A percentile compares a stretch with the other conserved stretches of the same genome.
phyloP scores from a whole-genome alignment of 92 coral and sea anemone species.

The Virgularia gustaviana region DNA sequence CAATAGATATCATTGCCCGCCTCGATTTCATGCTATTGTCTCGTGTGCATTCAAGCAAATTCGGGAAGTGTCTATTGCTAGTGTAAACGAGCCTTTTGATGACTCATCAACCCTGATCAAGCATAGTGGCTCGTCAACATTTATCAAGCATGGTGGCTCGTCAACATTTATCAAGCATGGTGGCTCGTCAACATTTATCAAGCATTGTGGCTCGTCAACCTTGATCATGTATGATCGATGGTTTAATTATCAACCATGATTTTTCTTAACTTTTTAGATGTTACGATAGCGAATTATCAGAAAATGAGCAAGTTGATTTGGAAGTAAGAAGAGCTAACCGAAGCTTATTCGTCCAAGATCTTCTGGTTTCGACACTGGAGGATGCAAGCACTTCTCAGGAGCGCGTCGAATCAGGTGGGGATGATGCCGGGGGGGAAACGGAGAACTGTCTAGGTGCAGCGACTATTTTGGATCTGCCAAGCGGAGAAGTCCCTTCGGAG shows the following conservation, averaged over 20 bases:
- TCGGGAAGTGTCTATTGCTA: no score
- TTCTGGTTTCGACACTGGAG: slow-evolving; percentile 82
- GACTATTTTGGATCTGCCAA: slow-evolving; percentile 13
- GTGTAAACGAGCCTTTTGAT: no score
- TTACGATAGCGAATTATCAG: slow-evolving; percentile 78
- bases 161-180: not conserved
- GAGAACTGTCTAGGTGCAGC: not conserved
- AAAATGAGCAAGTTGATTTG: slow-evolving; percentile 73
- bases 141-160: no score
- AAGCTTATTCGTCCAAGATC: slow-evolving; percentile 94
- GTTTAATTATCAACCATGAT: not conserved
- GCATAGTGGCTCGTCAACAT: no score
- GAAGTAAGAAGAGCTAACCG: slow-evolving; percentile 86
- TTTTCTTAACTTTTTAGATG: slow-evolving; percentile 54
- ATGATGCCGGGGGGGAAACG: not conserved
- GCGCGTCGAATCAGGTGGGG: no score
- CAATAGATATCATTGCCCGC: not conserved
- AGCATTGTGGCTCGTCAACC: not conserved
- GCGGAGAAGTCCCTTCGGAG: not conserved
- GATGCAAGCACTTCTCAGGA: not conserved
- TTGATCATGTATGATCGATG: not conserved
- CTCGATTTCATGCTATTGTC: not conserved
- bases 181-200: not conserved
- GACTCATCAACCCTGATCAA: no score
- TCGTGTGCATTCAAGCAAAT: not conserved